Evolutionary conservation across 2,888 invertebrate genomes (phyloP), one percentile per base, ranked within the genome.

Genomic region (Argyra leucocephala): DNA sequence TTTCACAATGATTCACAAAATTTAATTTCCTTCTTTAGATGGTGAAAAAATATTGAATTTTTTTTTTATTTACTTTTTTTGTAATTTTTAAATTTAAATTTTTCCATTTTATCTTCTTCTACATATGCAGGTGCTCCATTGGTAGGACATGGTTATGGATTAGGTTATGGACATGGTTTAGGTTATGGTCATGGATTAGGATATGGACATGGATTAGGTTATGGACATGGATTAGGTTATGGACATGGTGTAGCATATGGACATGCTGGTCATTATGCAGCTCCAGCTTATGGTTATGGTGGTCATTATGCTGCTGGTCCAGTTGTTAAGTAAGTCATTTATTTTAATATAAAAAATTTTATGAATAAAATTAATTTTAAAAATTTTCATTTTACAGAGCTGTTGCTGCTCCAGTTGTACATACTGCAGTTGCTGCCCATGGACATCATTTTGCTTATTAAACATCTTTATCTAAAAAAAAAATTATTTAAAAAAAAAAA

Each of bases 371-470:
- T 22, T 59, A 9, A 22, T 21, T 26, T 22, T 61, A 21, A 31
- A 21, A 10, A 48, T 26, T 61, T 22, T 23, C 23, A 22, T 6
- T 10, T 63, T 36, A 23, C 66, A 78, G 78, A 69, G 73, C 77
- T 69, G 76, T 76, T 66, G 72, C 76, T 69, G 75, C 78, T 57
- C 78, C 80, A 66, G 69, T 78, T 69, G 78, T 78, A 69, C 78
- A 79, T 70, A 75, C 80, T 73, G 76, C 80, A 66, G 76, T 78
- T 69, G 74, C 76, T 59, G 80, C 78, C 66, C 80, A 78, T 72
- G 80, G 80, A 69, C 72, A 76, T 23, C 79, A 78, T 67, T 78
- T 78, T 72, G 80, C 76, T 66, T 79, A 79, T 71, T 78, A 77
- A 72, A 64, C n/a, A n/a, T n/a, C n/a, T n/a, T n/a, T n/a, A n/a